phyloP scores from a whole-genome alignment of 2,888 invertebrate species.

The Cistogaster globosa region DNA sequence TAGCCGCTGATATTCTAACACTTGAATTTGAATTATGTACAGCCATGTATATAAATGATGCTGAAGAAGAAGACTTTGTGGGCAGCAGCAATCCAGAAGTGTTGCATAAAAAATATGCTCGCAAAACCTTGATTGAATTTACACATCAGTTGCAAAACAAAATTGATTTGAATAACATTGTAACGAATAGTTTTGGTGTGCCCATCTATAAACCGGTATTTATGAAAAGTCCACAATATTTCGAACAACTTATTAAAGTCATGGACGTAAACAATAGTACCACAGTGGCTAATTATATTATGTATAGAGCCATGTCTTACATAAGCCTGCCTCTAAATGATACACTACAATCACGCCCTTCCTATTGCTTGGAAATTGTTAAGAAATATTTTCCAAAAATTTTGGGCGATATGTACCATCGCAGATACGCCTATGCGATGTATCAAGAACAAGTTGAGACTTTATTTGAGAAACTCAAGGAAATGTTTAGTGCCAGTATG shows the following conservation, averaged over 20 bases:
- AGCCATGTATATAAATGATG: slow-evolving; percentile 71
- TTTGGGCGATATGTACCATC: slow-evolving; percentile 78
- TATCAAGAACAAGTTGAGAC: slow-evolving; percentile 72
- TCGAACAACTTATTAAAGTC: slow-evolving; percentile 76
- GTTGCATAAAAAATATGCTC: slow-evolving; percentile 74
- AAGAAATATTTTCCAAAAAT: slow-evolving; percentile 77
- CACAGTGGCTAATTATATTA: slow-evolving; percentile 80
- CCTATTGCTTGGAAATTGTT: slow-evolving; percentile 73
- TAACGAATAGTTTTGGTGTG: slow-evolving; percentile 75
- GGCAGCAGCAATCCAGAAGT: slow-evolving; percentile 62
- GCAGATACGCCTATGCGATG: slow-evolving; percentile 73
- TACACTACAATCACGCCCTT: slow-evolving; percentile 54
- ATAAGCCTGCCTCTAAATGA: slow-evolving; percentile 73
- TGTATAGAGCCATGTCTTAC: slow-evolving; percentile 78
- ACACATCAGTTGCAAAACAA: slow-evolving; percentile 71
- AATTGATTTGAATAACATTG: slow-evolving; percentile 77
- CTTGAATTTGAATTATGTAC: slow-evolving; percentile 78
- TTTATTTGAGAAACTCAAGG: slow-evolving; percentile 73
- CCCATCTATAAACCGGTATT: slow-evolving; percentile 77
- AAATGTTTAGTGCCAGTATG: slow-evolving; percentile 74
- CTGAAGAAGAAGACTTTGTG: slow-evolving; percentile 58
- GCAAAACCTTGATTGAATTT: slow-evolving; percentile 76
- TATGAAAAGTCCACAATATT: slow-evolving; percentile 78
- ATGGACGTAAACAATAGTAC: slow-evolving; percentile 75
- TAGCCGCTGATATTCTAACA: slow-evolving; percentile 77